Base-by-base conservation (phyloP, 2,888 invertebrate species). In the Rhorus exstirpatorius region DNA sequence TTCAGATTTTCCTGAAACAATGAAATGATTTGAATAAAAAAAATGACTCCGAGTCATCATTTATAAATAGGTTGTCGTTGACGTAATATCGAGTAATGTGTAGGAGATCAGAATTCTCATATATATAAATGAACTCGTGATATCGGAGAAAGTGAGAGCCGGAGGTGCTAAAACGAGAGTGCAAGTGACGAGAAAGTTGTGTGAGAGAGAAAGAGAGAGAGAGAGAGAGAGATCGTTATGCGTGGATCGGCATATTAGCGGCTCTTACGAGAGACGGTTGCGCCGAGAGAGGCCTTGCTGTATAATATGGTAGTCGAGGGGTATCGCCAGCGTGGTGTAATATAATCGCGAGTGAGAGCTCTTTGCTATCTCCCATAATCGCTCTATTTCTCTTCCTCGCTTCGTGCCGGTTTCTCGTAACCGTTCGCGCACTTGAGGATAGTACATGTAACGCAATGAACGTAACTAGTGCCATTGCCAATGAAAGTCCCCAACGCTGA, bases 391-490 rank as follows among this genome's bases (percentile, higher is more conserved):
- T 38, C 26, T 17, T 60, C 60, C 79, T 63, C 76, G 35, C 81
- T 76, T 74, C 14, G 41, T 61, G 17, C 38, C 14, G 24, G 21
- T 58, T 67, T 60, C 74, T 58, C 78, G 81, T 75, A 74, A 82
- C 70, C 58, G 72, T 53, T 63, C 49, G 65, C 53, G 12, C 1
- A n/a, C 71, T 61, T 35, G 61, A n/a, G n/a, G n/a, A n/a, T n/a
- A n/a, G n/a, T n/a, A n/a, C n/a, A n/a, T 76, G 41, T 58, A 77
- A 90, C 91, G 90, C 91, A 92, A 92, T 89, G 86, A 87, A 88
- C 90, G 91, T 92, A 92, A 92, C 91, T 91, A 91, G 91, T 92
- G 90, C 90, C 92, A 92, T 92, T 92, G 92, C 92, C 91, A 92
- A 91, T 87, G 92, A 91, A 91, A 91, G 91, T 10, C 1, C 1